Evolutionary conservation across 2,888 invertebrate species (phyloP).

Genomic region (Xylota segnis): DNA sequence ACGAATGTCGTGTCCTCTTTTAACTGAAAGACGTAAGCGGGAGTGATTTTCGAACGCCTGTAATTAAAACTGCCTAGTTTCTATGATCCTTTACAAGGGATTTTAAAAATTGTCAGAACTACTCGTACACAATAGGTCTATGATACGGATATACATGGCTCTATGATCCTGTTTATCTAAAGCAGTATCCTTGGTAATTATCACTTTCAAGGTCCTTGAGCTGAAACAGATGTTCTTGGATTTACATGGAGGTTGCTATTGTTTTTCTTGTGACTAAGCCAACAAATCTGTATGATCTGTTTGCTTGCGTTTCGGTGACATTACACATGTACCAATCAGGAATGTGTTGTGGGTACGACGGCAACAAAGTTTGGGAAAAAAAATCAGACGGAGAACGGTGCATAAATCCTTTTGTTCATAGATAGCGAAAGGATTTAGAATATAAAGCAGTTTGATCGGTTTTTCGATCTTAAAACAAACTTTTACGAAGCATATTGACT

Average conservation of each 20-base stretch:
- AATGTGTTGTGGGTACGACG: not conserved
- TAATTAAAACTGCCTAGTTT: constrained; percentile 62
- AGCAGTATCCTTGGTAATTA: constrained; percentile 54
- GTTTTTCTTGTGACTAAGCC: constrained; percentile 29
- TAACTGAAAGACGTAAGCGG: constrained; percentile 38
- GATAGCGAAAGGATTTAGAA: too few species aligned
- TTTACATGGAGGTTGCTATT: constrained; percentile 13
- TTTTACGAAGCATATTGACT: too few species aligned
- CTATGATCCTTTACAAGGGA: constrained; percentile 50
- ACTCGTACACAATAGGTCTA: constrained; percentile 14
- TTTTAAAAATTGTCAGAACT: constrained; percentile 30
- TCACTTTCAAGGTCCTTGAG: constrained; percentile 34
- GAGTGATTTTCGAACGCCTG: constrained; percentile 62
- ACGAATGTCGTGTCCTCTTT: constrained; percentile 8
- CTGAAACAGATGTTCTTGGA: constrained; percentile 54
- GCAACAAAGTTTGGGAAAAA: too few species aligned
- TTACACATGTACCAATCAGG: not conserved
- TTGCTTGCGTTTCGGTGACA: constrained; percentile 22
- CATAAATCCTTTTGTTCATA: too few species aligned
- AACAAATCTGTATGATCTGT: constrained; percentile 33
- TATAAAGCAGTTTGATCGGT: too few species aligned
- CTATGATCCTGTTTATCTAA: constrained; percentile 15
- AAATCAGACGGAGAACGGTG: too few species aligned
- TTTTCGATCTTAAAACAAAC: too few species aligned
- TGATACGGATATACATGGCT: constrained; percentile 31